Evolutionary conservation across 2,113 vertebrate genomes (phyloP), one percentile per base, ranked within the genome.

Genomic region (Actenoides lindsayi): DNA sequence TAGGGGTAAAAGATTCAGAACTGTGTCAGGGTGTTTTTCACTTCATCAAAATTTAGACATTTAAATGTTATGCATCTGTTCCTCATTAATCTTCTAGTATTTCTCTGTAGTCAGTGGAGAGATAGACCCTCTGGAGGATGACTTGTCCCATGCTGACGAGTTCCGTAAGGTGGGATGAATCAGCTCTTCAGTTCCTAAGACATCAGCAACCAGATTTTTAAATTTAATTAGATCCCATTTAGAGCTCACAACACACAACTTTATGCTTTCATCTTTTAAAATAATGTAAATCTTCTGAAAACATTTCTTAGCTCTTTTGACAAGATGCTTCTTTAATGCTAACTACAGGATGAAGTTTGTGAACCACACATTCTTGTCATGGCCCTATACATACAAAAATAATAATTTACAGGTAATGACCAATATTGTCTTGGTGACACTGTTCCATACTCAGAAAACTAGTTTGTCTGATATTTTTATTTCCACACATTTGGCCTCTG

Each of bases 1-100:
- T 87, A 90, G 53, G 54, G 68, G 41, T 94, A 83, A 79, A 90
- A 87, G 65, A 79, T 78, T 91, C 89, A 93, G 57, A 96, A 96
- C 25, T 69, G 42, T 94, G 56, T 94, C 27, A 71, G 87, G 35
- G 39, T 89, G 57, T 51, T 96, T 95, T 87, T 85, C 81, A 44
- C 28, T 87, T 73, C 69, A 76, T 91, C 83, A 91, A 78, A 84
- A 87, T 44, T 27, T 73, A 89, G 57, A 35, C 39, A 44, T 73
- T 67, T 87, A 85, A 77, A 68, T 63, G 17, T 69, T 93, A 89
- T 48, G 21, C 74, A 73, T 94, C 81, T 87, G 77, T 89, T 96
- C 57, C 92, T 91, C 9, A 1, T 90, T 89, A 91, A 78, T 75
- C 24, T 93, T 77, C 37, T 64, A 27, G 42, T 74, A 46, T 84